Conservation (phyloP, 2,113 vertebrate species). For the Hippocampus abdominalis region DNA sequence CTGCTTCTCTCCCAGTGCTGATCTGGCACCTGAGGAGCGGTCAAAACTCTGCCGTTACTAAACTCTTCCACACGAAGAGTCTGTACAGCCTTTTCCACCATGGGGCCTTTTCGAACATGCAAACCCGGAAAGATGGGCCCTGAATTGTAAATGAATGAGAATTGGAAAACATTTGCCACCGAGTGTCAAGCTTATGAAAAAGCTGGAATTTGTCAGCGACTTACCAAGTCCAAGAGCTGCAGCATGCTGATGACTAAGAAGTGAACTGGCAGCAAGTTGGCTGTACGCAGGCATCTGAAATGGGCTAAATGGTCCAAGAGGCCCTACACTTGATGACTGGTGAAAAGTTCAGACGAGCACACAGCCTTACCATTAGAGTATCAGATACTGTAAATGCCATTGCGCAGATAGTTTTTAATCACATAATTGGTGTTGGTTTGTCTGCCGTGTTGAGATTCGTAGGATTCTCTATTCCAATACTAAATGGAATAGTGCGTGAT, state of each 20-base stretch:
- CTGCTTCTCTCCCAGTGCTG: constrained; percentile 60
- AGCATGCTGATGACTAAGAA: constrained; percentile 88
- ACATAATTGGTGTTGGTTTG: too few species aligned
- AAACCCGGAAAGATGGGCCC: constrained; percentile 74
- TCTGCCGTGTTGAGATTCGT: neutral
- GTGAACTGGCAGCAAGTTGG: constrained; percentile 85
- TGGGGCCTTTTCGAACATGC: constrained; percentile 80
- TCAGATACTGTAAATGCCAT: neutral
- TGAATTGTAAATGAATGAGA: constrained; percentile 22
- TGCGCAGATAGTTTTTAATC: neutral
- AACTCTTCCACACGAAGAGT: constrained; percentile 77
- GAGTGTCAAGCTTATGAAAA: neutral
- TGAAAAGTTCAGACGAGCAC: neutral
- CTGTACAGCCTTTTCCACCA: constrained; percentile 96
- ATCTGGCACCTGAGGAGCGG: constrained; percentile 32
- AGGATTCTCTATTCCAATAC: neutral
- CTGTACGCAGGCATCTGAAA: constrained; percentile 85
- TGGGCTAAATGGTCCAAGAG: constrained; percentile 83
- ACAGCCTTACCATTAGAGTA: neutral
- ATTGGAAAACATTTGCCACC: too few species aligned
- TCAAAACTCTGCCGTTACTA: constrained; percentile 59
- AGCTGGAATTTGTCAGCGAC: neutral
- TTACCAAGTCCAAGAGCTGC: constrained; percentile 87
- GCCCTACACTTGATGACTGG: constrained; percentile 85
- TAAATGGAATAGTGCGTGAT: neutral